A percentile compares a stretch with the other conserved stretches of the same genome.
phyloP scores from a whole-genome alignment of 2,113 vertebrate species.

The Amblyornis subalaris region DNA sequence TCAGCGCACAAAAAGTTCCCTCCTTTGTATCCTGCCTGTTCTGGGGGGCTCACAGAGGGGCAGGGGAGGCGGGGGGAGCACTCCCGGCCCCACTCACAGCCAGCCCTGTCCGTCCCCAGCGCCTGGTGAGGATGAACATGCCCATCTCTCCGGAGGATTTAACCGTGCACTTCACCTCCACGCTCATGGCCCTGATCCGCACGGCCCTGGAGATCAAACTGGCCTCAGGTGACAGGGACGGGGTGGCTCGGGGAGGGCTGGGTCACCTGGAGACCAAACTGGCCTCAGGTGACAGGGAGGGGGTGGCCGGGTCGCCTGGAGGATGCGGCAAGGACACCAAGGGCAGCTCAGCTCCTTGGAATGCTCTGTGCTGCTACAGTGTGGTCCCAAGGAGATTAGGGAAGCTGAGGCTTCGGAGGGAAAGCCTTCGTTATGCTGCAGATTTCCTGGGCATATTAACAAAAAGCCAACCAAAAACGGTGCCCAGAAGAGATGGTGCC shows the following conservation, averaged over 20 bases:
- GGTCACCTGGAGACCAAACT: neutral
- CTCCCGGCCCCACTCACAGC: neutral
- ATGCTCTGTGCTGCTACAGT: fast-evolving
- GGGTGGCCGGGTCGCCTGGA: neutral
- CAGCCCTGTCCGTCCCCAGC: constrained; percentile 67
- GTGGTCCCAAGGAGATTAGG: fast-evolving
- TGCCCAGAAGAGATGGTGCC: fast-evolving
- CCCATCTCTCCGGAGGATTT: constrained; percentile 87
- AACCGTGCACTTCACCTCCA: constrained; percentile 91
- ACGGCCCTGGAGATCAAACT: constrained; percentile 92
- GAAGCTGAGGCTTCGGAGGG: neutral
- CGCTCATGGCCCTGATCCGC: constrained; percentile 91
- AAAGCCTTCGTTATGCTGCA: neutral
- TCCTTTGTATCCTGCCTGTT: neutral
- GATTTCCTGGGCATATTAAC: neutral
- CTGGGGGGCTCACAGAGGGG: neutral
- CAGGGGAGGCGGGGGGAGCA: neutral
- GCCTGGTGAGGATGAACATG: constrained; percentile 96
- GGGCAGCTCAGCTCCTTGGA: neutral
- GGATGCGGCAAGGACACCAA: neutral
- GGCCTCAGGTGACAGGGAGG: fast-evolving
- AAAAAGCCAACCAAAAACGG: neutral
- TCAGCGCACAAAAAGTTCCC: constrained; percentile 5
- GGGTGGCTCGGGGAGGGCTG: neutral
- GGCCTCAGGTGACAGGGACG: constrained; percentile 78